Evolutionary conservation across 1,140 invertebrate species (phyloP).

Genomic region (Cylas formicarius): DNA sequence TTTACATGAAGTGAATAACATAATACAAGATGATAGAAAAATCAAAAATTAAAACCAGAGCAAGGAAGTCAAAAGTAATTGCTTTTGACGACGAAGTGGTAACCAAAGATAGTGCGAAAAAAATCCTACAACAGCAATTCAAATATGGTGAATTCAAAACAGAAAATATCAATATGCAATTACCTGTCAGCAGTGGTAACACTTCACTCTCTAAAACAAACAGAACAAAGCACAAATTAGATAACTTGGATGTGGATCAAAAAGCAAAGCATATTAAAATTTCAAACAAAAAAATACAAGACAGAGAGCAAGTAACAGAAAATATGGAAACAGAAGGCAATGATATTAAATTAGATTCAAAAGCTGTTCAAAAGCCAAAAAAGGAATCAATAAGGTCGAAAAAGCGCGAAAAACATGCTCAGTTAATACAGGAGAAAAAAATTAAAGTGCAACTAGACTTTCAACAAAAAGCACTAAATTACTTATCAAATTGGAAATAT

Average conservation of each 20-base stretch:
- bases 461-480: conserved; percentile 46
- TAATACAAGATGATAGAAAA: too few species aligned
- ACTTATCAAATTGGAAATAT: conserved; percentile 63
- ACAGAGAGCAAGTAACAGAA: conserved; percentile 4
- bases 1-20: too few species aligned
- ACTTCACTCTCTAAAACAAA: too few species aligned
- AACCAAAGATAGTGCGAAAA: conserved; percentile 20
- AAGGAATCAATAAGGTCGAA: conserved; percentile 27
- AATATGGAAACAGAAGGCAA: background rate
- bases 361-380: conserved; percentile 12
- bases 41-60: too few species aligned
- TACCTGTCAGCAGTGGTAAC: too few species aligned
- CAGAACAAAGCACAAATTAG: background rate
- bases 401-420: conserved; percentile 28
- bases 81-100: conserved; percentile 28
- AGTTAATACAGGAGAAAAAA: conserved; percentile 30
- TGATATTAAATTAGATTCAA: conserved; percentile 4
- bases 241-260: background rate
- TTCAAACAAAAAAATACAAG: background rate
- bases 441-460: conserved; percentile 24
- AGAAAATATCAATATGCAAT: background rate
- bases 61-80: conserved; percentile 17
- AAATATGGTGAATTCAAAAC: conserved; percentile 7
- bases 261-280: background rate
- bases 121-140: conserved; percentile 15